These are phyloP conservation scores for Lasioglossum villosulum DNA, from an alignment of 2,888 invertebrate species.

Conservation along the genomic window DNA sequence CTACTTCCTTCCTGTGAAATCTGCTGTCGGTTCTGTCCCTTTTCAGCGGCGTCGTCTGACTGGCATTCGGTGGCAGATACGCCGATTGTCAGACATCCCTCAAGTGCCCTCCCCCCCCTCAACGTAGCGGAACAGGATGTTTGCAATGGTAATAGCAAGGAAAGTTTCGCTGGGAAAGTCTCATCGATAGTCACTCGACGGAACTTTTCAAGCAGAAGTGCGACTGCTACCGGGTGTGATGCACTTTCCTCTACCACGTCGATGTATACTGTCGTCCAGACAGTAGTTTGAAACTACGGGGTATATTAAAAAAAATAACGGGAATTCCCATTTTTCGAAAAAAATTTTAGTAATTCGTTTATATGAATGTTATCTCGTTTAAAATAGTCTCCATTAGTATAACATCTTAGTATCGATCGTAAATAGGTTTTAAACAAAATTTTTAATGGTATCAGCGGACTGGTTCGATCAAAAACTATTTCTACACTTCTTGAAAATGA, in stretches of 20 bases:
- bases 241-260: not conserved
- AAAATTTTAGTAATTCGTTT: no score
- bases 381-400: no score
- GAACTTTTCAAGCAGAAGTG: conserved; percentile 10
- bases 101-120: conserved; percentile 18
- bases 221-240: not conserved
- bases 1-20: conserved; percentile 47
- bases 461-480: no score
- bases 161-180: conserved; percentile 29
- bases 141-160: conserved; percentile 37
- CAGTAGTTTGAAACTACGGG: not conserved
- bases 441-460: no score
- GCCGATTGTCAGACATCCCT: conserved; percentile 46
- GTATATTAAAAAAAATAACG: no score
- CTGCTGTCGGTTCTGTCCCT: conserved; percentile 22
- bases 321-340: no score
- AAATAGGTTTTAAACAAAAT: no score
- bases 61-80: conserved; percentile 64
- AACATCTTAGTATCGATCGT: no score
- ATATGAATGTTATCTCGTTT: no score
- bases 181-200: conserved; percentile 18
- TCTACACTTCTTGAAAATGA: no score
- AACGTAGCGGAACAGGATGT: conserved; percentile 9
- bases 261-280: not conserved
- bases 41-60: conserved; percentile 52